Evolutionary conservation across 2,888 invertebrate genomes (phyloP).

Genomic region (Nineta flava): DNA sequence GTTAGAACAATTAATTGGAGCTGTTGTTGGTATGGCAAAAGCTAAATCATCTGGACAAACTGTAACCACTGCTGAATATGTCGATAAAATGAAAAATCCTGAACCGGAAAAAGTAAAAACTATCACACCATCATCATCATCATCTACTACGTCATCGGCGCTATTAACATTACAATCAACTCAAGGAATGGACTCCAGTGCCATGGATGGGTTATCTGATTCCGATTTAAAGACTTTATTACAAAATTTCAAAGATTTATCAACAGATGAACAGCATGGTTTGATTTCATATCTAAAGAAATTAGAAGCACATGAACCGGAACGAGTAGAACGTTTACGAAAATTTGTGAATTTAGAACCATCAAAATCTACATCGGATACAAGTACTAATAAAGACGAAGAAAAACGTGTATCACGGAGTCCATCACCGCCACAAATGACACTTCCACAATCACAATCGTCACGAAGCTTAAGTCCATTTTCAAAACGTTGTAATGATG

Average conservation of each 20-base stretch:
- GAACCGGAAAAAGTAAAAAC: slow-evolving; percentile 10
- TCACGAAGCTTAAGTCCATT: slow-evolving; percentile 31
- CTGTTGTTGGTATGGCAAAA: slow-evolving; percentile 57
- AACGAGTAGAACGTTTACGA: slow-evolving; percentile 58
- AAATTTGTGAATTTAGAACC: slow-evolving; percentile 53
- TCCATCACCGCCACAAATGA: neutral
- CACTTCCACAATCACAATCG: neutral
- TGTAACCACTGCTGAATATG: slow-evolving; percentile 33
- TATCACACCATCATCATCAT: slow-evolving; percentile 9
- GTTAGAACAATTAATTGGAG: slow-evolving; percentile 61
- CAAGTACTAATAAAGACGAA: slow-evolving; percentile 3
- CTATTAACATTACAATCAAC: slow-evolving; percentile 32
- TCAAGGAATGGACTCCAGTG: slow-evolving; percentile 23
- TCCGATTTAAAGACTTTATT: slow-evolving; percentile 62
- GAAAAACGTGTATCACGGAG: slow-evolving; percentile 8
- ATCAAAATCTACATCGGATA: slow-evolving; percentile 12
- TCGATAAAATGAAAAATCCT: slow-evolving; percentile 21
- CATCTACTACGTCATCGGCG: slow-evolving; percentile 20
- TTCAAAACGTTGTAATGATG: slow-evolving; percentile 26
- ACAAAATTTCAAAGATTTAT: slow-evolving; percentile 67
- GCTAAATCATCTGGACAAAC: slow-evolving; percentile 33
- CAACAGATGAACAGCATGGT: slow-evolving; percentile 67
- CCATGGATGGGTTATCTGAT: slow-evolving; percentile 63
- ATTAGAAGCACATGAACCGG: slow-evolving; percentile 58
- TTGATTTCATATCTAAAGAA: slow-evolving; percentile 69